Evolutionary conservation across 2,888 invertebrate species (phyloP).

Genomic region (Melipona bicolor): DNA sequence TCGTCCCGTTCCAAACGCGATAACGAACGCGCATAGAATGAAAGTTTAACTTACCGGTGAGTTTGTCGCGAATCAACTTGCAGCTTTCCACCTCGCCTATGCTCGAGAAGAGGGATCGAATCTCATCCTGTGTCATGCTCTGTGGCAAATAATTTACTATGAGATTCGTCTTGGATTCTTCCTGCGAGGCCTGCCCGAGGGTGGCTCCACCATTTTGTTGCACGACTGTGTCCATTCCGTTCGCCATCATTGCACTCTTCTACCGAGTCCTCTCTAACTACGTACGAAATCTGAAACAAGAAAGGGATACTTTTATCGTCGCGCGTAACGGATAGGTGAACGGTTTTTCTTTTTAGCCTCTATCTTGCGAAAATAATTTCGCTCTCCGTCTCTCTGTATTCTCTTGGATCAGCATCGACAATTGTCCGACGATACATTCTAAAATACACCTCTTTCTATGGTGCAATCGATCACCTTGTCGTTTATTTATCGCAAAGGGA

Average conservation of each 20-base stretch:
- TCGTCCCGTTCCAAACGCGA: too few relatives aligned
- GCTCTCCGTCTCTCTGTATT: neutral
- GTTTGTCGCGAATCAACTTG: constrained; percentile 99
- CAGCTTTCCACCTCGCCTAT: constrained; percentile 99
- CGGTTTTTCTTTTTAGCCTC: neutral
- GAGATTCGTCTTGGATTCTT: constrained; percentile 98
- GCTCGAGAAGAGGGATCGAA: constrained; percentile 98
- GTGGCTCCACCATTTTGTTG: constrained; percentile 93
- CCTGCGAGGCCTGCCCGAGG: constrained; percentile 87
- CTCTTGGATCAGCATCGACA: neutral
- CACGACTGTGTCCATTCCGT: constrained; percentile 92
- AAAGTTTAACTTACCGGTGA: constrained; percentile 89
- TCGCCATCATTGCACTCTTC: constrained; percentile 89
- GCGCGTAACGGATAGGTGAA: neutral
- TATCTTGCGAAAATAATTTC: neutral
- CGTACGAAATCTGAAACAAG: constrained; percentile 81
- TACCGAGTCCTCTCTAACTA: constrained; percentile 80
- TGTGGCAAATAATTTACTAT: constrained; percentile 99
- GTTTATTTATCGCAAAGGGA: neutral
- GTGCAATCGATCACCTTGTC: neutral
- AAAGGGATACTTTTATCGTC: constrained; percentile 8
- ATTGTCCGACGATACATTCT: neutral
- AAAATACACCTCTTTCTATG: neutral
- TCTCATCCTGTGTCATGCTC: constrained; percentile 99
- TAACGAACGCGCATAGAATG: neutral